phyloP scores from a whole-genome alignment of 2,888 invertebrate species.

The Tinea trinotella region DNA sequence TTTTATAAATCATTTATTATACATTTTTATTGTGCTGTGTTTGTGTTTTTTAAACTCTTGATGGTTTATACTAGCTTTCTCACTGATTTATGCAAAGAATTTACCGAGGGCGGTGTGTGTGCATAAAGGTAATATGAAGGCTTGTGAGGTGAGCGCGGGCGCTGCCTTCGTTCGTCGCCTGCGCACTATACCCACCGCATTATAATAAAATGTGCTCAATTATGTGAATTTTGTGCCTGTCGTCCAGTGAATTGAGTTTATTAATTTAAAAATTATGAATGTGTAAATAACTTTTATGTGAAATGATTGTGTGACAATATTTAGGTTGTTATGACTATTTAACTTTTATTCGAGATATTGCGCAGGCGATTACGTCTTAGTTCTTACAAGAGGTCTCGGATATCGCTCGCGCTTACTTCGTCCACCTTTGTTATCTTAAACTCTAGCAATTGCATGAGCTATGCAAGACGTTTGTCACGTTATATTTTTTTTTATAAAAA shows the following conservation, averaged over 20 bases:
- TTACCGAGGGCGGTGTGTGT: constrained; percentile 65
- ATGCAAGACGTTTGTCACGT: neutral
- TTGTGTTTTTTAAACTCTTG: constrained; percentile 31
- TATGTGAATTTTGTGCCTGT: constrained; percentile 14
- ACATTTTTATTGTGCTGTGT: neutral
- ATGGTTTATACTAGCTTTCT: constrained; percentile 53
- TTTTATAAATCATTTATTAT: constrained; percentile 32
- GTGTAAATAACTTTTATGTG: constrained; percentile 38
- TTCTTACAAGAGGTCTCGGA: neutral
- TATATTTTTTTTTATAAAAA: neutral
- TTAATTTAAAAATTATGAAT: constrained; percentile 42
- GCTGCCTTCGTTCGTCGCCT: constrained; percentile 44
- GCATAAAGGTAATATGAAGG: constrained; percentile 55
- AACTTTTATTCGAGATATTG: neutral
- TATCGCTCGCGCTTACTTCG: neutral
- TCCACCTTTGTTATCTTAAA: constrained; percentile 6
- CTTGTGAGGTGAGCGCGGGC: constrained; percentile 52
- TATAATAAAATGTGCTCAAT: neutral
- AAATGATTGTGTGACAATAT: constrained; percentile 36
- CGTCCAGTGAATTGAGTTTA: constrained; percentile 41
- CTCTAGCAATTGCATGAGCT: neutral
- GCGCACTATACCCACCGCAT: constrained; percentile 40
- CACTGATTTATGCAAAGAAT: constrained; percentile 69
- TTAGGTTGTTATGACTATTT: neutral
- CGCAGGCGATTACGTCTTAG: constrained; percentile 11